These are phyloP conservation scores for Pterophyllum scalare DNA, from an alignment of 2,113 vertebrate species.

Conservation along the genomic window DNA sequence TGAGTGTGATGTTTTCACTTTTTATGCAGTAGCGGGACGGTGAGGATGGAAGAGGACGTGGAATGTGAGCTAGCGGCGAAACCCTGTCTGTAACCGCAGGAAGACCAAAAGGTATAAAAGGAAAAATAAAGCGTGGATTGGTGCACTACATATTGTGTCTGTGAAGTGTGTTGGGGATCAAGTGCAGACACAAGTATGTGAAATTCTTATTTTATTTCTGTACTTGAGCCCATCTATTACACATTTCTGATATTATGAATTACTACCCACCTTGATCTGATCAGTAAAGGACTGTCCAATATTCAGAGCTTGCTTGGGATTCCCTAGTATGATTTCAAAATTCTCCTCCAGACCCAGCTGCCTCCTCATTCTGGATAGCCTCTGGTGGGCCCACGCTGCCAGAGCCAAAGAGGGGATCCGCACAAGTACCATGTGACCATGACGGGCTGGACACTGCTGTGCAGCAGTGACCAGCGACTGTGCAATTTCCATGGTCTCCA, in stretches of 20 bases:
- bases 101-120: too few relatives aligned
- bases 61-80: too few relatives aligned
- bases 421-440: conserved; percentile 96
- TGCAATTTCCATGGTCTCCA: conserved; percentile 95
- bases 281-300: conserved; percentile 90
- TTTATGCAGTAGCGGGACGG: too few relatives aligned
- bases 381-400: conserved; percentile 90
- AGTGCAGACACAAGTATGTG: not conserved
- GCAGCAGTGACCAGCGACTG: conserved; percentile 90
- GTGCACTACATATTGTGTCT: too few relatives aligned
- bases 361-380: conserved; percentile 88
- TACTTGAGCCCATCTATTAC: not conserved
- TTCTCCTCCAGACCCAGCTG: conserved; percentile 90
- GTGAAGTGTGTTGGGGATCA: too few relatives aligned
- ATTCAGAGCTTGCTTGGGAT: conserved; percentile 84
- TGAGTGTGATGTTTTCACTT: too few relatives aligned
- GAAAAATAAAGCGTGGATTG: too few relatives aligned
- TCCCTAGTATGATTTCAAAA: conserved; percentile 94
- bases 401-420: conserved; percentile 91
- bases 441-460: conserved; percentile 87
- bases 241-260: not conserved
- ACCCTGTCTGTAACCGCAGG: too few relatives aligned
- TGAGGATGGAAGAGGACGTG: too few relatives aligned
- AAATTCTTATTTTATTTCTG: not conserved
- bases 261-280: conserved; percentile 87